These are phyloP conservation scores for Stenolophus ochropezus DNA, from an alignment of 2,888 invertebrate genomes.

Conservation along the genomic window DNA sequence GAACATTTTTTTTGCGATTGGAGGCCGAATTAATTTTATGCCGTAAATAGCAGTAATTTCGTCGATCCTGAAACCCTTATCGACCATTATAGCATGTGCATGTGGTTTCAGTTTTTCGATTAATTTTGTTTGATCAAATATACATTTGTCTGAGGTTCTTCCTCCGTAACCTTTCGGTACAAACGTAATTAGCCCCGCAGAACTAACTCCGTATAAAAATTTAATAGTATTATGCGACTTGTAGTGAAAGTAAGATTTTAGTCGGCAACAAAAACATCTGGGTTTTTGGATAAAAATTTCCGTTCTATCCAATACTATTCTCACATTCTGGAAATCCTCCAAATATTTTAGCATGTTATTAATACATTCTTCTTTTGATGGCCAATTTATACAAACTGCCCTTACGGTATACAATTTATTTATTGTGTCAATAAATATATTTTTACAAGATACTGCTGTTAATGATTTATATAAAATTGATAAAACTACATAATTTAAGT, in stretches of 20 bases:
- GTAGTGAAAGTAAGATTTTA: background rate
- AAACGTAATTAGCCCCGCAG: background rate
- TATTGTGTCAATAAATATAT: background rate
- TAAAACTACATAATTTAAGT: background rate
- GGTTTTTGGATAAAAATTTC: background rate
- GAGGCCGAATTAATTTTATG: background rate
- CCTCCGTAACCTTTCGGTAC: background rate
- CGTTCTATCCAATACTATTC: background rate
- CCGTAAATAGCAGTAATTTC: background rate
- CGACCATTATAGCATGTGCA: background rate
- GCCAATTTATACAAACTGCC: background rate
- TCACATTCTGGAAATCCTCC: background rate
- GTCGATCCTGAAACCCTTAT: background rate
- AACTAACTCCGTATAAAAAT: background rate
- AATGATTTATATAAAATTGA: background rate
- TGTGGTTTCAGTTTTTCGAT: background rate
- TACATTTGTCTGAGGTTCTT: background rate
- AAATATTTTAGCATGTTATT: background rate
- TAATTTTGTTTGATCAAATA: background rate
- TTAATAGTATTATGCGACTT: background rate
- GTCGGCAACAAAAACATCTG: background rate
- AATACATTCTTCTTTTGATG: conserved; percentile 2
- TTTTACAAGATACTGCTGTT: background rate
- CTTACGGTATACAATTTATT: background rate
- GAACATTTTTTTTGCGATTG: background rate